phyloP scores from a whole-genome alignment of 1,140 invertebrate genomes.

The Drosophila tropicalis region DNA sequence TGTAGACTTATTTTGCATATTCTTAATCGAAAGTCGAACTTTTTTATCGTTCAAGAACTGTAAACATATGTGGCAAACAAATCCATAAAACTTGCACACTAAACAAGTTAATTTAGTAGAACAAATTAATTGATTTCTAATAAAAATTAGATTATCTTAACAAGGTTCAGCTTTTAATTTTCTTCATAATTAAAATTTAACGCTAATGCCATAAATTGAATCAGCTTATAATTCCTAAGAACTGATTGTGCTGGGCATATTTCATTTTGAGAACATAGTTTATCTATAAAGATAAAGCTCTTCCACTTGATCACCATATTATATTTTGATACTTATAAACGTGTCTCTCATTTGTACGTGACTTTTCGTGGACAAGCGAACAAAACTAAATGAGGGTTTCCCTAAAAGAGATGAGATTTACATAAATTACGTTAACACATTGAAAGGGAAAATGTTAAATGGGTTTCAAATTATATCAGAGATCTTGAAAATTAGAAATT shows the following conservation, averaged over 20 bases:
- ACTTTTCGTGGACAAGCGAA: neutral
- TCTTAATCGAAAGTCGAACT: too few relatives aligned
- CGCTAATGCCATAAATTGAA: neutral
- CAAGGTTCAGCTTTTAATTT: too few relatives aligned
- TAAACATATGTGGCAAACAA: too few relatives aligned
- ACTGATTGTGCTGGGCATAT: too few relatives aligned
- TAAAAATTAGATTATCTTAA: too few relatives aligned
- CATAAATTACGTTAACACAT: neutral
- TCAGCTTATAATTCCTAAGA: too few relatives aligned
- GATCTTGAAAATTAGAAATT: neutral
- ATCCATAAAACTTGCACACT: too few relatives aligned
- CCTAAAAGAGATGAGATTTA: slow-evolving; percentile 4
- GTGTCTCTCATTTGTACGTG: neutral
- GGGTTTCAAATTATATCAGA: neutral
- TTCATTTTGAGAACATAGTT: neutral
- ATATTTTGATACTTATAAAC: slow-evolving; percentile 1
- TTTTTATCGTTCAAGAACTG: too few relatives aligned
- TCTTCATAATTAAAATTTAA: neutral
- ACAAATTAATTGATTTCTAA: too few relatives aligned
- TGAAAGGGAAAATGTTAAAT: slow-evolving; percentile 1
- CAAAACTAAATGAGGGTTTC: neutral
- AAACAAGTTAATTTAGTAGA: too few relatives aligned
- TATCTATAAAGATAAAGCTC: neutral
- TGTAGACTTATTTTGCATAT: too few relatives aligned
- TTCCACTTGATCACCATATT: neutral